phyloP scores from a whole-genome alignment of 2,888 invertebrate genomes.

The Melangyna quadrimaculata region DNA sequence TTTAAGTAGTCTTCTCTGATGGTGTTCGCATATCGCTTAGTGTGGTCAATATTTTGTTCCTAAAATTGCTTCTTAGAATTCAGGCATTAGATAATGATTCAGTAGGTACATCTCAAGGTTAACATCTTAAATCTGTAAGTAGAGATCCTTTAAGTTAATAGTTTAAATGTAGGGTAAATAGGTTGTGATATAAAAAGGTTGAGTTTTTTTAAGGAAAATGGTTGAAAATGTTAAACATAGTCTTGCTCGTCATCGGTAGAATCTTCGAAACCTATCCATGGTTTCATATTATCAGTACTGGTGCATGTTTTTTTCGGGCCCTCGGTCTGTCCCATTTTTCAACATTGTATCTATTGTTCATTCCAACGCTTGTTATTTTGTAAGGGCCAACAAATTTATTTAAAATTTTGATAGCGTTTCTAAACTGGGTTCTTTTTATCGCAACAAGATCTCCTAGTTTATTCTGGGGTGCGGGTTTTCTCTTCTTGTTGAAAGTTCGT shows the following conservation, averaged over 20 bases:
- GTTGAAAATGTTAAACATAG: background rate
- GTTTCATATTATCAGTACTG: conserved; percentile 43
- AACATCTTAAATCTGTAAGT: too few relatives aligned
- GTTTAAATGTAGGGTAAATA: too few relatives aligned
- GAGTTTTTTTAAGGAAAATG: background rate
- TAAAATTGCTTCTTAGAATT: too few relatives aligned
- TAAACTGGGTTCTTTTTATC: conserved; percentile 42
- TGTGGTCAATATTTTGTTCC: too few relatives aligned
- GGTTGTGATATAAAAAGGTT: background rate
- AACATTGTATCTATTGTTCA: conserved; percentile 44
- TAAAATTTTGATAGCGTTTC: conserved; percentile 41
- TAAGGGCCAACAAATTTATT: background rate
- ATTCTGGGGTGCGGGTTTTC: conserved; percentile 2
- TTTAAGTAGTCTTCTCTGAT: too few relatives aligned
- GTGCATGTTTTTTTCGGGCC: conserved; percentile 39
- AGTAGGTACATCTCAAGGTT: too few relatives aligned
- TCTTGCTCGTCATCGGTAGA: background rate
- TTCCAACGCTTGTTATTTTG: conserved; percentile 6
- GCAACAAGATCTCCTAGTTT: conserved; percentile 38
- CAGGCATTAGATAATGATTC: too few relatives aligned
- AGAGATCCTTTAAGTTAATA: too few relatives aligned
- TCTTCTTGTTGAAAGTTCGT: background rate
- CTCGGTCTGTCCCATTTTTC: conserved; percentile 54
- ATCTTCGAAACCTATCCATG: conserved; percentile 16
- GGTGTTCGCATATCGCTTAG: too few relatives aligned